Conservation (phyloP, 2,888 invertebrate genomes). For the Caenorhabditis panamensis region DNA sequence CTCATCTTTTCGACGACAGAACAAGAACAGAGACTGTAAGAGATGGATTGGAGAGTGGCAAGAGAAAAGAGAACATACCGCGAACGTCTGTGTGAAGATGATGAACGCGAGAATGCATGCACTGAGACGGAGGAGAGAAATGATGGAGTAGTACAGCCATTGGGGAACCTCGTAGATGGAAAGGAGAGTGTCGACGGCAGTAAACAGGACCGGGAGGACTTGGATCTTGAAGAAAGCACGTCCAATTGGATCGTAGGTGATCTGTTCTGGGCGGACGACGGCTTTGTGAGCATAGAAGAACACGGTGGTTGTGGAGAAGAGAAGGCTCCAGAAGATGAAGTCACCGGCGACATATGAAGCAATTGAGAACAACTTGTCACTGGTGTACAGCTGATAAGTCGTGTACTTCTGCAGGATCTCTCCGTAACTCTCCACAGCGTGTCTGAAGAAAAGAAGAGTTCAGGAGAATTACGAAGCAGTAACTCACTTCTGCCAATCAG, state of each 20-base stretch:
- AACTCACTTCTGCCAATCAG: conserved; percentile 56
- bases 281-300: conserved; percentile 64
- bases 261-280: conserved; percentile 62
- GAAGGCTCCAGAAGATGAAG: conserved; percentile 65
- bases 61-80: conserved; percentile 31
- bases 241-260: conserved; percentile 62
- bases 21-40: conserved; percentile 54
- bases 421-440: conserved; percentile 55
- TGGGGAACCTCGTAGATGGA: conserved; percentile 41
- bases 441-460: no score
- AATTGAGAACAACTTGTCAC: conserved; percentile 52
- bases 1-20: conserved; percentile 55
- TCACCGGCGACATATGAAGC: conserved; percentile 52
- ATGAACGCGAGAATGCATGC: conserved; percentile 47
- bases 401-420: conserved; percentile 63
- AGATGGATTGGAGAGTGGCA: not conserved
- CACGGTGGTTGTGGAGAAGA: conserved; percentile 59
- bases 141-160: conserved; percentile 32
- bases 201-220: conserved; percentile 54
- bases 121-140: conserved; percentile 37
- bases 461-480: no score
- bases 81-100: conserved; percentile 55
- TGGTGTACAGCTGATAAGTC: conserved; percentile 65
- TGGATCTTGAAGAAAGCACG: conserved; percentile 51
- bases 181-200: conserved; percentile 59